Evolutionary conservation across 2,888 invertebrate species (phyloP).

Genomic region (Sabatieria punctata): DNA sequence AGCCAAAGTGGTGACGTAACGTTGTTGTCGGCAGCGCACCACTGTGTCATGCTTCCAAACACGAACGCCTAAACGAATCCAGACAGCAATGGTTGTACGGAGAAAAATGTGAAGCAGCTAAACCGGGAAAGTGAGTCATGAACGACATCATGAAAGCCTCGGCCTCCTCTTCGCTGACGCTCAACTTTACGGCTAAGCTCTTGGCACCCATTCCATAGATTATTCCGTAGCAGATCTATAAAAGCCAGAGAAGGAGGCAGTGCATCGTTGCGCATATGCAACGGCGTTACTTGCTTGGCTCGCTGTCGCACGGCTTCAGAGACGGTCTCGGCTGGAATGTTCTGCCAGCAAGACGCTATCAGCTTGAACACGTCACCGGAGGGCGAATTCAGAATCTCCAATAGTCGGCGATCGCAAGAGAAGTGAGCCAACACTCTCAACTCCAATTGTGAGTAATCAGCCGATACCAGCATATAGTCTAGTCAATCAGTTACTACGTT

Average conservation of each 20-base stretch:
- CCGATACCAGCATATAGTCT: slow-evolving; percentile 54
- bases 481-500: too few relatives aligned
- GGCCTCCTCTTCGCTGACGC: slow-evolving; percentile 60
- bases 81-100: not conserved
- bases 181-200: slow-evolving; percentile 58
- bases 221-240: slow-evolving; percentile 78
- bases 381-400: slow-evolving; percentile 38
- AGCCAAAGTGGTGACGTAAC: slow-evolving; percentile 65
- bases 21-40: slow-evolving; percentile 48
- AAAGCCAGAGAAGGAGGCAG: too few relatives aligned
- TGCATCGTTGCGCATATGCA: too few relatives aligned
- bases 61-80: slow-evolving; percentile 40
- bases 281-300: slow-evolving; percentile 56
- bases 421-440: slow-evolving; percentile 79
- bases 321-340: slow-evolving; percentile 47
- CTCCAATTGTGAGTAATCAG: slow-evolving; percentile 92
- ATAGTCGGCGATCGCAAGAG: slow-evolving; percentile 53
- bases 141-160: slow-evolving; percentile 45
- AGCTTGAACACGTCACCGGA: slow-evolving; percentile 60
- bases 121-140: slow-evolving; percentile 57
- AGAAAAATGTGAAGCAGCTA: slow-evolving; percentile 6
- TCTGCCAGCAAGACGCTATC: slow-evolving; percentile 70
- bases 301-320: slow-evolving; percentile 59
- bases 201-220: slow-evolving; percentile 87
- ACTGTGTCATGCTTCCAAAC: slow-evolving; percentile 45